A percentile compares a stretch with the other conserved stretches of the same genome.
These are phyloP conservation scores for Drosophila punjabiensis DNA, from an alignment of 1,140 invertebrate species.

Conservation along the genomic window DNA sequence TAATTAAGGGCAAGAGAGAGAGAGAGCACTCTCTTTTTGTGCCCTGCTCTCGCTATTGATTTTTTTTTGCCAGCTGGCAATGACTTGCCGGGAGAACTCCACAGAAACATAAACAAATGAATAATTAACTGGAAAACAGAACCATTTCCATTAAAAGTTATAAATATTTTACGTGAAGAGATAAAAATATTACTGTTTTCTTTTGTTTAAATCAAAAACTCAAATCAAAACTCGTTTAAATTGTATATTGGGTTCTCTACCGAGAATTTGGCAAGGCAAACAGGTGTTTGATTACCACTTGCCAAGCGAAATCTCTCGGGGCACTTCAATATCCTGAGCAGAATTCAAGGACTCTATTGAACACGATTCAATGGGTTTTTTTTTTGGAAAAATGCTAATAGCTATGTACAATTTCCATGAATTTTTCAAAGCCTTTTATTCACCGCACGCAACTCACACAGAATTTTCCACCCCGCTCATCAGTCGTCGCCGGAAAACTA, in stretches of 20 bases:
- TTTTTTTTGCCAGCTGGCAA: constrained; percentile 68
- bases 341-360: constrained; percentile 14
- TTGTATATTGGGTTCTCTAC: neutral
- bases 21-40: constrained; percentile 21
- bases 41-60: constrained; percentile 59
- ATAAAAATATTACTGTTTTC: neutral
- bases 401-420: constrained; percentile 5
- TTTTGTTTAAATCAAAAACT: neutral
- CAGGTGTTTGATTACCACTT: constrained; percentile 50
- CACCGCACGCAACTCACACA: constrained; percentile 21
- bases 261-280: constrained; percentile 19
- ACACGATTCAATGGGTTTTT: constrained; percentile 6
- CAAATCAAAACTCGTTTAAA: neutral
- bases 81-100: constrained; percentile 16
- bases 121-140: constrained; percentile 2
- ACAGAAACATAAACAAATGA: constrained; percentile 50
- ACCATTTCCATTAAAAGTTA: neutral
- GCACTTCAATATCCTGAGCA: constrained; percentile 16
- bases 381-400: neutral
- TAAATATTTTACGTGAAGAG: neutral
- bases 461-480: constrained; percentile 40
- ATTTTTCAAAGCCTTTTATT: constrained; percentile 19
- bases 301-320: neutral
- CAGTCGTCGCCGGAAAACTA: constrained; percentile 39
- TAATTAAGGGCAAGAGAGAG: neutral